phyloP scores from a whole-genome alignment of 2,888 invertebrate genomes.

The Periphyllus acericola region DNA sequence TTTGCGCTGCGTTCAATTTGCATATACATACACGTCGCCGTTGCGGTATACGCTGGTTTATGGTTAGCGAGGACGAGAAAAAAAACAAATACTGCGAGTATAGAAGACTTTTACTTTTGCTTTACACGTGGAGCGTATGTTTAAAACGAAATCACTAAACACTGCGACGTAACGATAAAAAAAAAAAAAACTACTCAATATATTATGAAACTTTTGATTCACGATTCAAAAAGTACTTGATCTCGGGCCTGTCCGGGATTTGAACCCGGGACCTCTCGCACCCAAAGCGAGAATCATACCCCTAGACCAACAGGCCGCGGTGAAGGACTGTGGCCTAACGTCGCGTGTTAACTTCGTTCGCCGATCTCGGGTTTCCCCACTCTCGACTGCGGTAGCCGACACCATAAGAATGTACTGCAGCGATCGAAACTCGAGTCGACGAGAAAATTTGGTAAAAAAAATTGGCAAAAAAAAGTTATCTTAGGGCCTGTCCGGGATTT shows the following conservation, averaged over 20 bases:
- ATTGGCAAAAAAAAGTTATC: slow-evolving; percentile 49
- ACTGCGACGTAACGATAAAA: no score
- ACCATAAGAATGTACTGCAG: background rate
- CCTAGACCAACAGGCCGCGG: slow-evolving; percentile 76
- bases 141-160: background rate
- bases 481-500: slow-evolving; percentile 77
- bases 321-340: no score
- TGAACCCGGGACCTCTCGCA: slow-evolving; percentile 80
- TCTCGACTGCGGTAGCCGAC: background rate
- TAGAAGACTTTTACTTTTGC: background rate
- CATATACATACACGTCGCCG: slow-evolving; percentile 12
- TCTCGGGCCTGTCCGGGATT: slow-evolving; percentile 76
- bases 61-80: no score
- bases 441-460: background rate
- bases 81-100: background rate
- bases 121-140: background rate
- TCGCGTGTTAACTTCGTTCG: background rate
- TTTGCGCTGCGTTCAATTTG: slow-evolving; percentile 13
- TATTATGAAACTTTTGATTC: background rate
- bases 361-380: background rate
- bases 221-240: background rate
- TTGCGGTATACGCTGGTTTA: background rate
- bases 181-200: no score
- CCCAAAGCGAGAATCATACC: slow-evolving; percentile 79
- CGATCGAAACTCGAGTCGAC: no score